Base-by-base conservation (phyloP, 1,140 invertebrate species). In the Leptinotarsa defecta region DNA sequence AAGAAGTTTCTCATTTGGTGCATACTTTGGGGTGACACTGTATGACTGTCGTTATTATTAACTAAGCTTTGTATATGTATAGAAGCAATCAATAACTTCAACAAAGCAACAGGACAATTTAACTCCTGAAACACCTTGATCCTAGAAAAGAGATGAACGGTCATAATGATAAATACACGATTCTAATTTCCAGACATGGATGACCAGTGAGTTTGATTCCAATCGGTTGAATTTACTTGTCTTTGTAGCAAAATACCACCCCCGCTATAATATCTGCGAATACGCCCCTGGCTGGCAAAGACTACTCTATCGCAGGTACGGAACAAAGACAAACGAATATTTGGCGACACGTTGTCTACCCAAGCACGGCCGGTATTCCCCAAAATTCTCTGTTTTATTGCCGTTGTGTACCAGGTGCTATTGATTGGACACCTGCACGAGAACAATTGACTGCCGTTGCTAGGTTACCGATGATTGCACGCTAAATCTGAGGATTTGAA, bases 371-470 rank as follows among this genome's bases (percentile, higher is more conserved):
- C 71, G 71, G 71, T 52, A 65, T 73, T 73, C 71, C 71, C 71
- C 34, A 73, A 73, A 73, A 65, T 64, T 73, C 71, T 73, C 69
- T 71, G 27, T 71, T 71, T 71, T 71, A 73, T 79, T 80, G 71
- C 76, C 73, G 61, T 48, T 75, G 80, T 74, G 78, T 77, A 73
- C 71, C 80, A 84, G 83, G 83, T 84, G 81, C 83, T 83, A 84
- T 84, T 82, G 83, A 84, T 84, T 84, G 83, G 83, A 80, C 83
- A 84, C 83, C 83, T 84, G 83, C 83, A 79, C 63, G 80, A 84
- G 81, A 84, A 84, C 83, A 84, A 84, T 84, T 74, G 81, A 74
- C 75, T 80, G 79, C 82, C 82, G 82, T 83, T 83, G 82, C 82
- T 83, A 84, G 81, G 83, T 81, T 81, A 83, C 82, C 76, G 77